Evolutionary conservation across 2,797 vertebrate species (phyloP).

Genomic region (Chelon auratus): DNA sequence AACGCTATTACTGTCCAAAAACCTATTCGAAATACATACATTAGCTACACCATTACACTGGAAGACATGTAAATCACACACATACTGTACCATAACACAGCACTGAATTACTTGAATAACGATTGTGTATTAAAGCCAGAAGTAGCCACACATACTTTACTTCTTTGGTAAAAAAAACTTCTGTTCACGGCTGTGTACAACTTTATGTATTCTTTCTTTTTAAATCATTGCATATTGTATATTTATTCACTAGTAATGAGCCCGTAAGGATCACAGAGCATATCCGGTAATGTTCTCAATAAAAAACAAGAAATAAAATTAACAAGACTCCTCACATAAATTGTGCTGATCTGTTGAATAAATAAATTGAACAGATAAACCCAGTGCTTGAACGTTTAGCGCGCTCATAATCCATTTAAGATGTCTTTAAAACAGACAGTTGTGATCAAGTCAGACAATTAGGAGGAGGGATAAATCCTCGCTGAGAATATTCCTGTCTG

Average conservation of each 20-base stretch:
- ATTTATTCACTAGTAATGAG: not conserved
- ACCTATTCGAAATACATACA: not conserved
- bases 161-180: too few species aligned
- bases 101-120: too few species aligned
- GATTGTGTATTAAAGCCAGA: too few species aligned
- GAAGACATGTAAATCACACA: too few species aligned
- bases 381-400: constrained; percentile 10
- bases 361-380: not conserved
- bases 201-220: too few species aligned
- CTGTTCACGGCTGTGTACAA: too few species aligned
- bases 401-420: constrained; percentile 43
- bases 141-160: too few species aligned
- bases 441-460: constrained; percentile 43
- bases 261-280: not conserved
- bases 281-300: not conserved
- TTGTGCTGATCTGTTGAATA: not conserved
- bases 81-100: too few species aligned
- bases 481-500: constrained; percentile 26
- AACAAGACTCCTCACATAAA: not conserved
- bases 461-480: constrained; percentile 38
- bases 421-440: constrained; percentile 49
- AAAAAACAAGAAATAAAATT: not conserved
- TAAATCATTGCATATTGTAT: too few species aligned
- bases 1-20: not conserved
- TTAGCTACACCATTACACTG: not conserved